phyloP scores from a whole-genome alignment of 1,140 invertebrate genomes.

The Drosophila auraria region DNA sequence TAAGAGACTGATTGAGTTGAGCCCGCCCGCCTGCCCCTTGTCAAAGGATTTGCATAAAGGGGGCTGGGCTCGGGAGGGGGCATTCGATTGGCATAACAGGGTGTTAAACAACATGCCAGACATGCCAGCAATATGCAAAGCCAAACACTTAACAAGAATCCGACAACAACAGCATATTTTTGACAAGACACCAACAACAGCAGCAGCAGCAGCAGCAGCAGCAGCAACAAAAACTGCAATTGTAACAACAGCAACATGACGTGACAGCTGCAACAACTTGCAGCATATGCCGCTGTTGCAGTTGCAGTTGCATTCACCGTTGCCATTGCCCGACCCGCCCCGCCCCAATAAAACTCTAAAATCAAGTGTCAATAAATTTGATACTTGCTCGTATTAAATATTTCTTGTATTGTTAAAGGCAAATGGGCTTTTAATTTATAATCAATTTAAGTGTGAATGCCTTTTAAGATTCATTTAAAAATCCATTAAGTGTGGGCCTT shows the following conservation, averaged over 20 bases:
- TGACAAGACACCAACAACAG: slow-evolving; percentile 59
- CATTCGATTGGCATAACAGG: slow-evolving; percentile 51
- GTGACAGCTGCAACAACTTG: slow-evolving; percentile 79
- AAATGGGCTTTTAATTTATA: background rate
- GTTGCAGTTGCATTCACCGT: slow-evolving; percentile 3
- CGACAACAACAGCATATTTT: slow-evolving; percentile 67
- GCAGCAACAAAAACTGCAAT: slow-evolving; percentile 18
- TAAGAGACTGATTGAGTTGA: slow-evolving; percentile 73
- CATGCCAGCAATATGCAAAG: slow-evolving; percentile 72
- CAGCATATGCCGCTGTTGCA: slow-evolving; percentile 59
- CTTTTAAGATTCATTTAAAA: slow-evolving; percentile 35
- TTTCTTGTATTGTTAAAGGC: slow-evolving; percentile 1
- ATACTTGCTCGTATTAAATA: slow-evolving; percentile 39
- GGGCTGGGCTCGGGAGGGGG: background rate
- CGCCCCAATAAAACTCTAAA: slow-evolving; percentile 57
- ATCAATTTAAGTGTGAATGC: background rate
- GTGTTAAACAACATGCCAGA: slow-evolving; percentile 76
- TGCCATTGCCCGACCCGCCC: slow-evolving; percentile 45
- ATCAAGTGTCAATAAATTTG: slow-evolving; percentile 73
- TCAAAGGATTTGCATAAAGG: slow-evolving; percentile 49
- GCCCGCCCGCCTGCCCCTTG: background rate
- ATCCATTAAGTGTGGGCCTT: slow-evolving; percentile 1
- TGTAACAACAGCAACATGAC: slow-evolving; percentile 50
- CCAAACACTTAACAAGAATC: slow-evolving; percentile 71
- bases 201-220: slow-evolving; percentile 12